These are phyloP conservation scores for Vidua macroura DNA, from an alignment of 2,113 vertebrate genomes.

Conservation along the genomic window DNA sequence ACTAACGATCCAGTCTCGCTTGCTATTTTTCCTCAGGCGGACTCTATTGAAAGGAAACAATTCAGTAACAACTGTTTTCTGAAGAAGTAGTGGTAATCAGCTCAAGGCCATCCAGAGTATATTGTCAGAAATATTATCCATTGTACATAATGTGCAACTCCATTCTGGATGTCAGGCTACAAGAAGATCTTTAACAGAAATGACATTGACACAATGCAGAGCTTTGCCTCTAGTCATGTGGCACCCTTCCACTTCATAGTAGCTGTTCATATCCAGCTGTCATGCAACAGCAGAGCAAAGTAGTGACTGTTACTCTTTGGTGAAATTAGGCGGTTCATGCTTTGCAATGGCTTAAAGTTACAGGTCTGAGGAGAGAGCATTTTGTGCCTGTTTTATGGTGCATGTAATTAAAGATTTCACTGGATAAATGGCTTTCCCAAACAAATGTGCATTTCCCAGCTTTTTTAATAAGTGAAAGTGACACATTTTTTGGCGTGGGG, in stretches of 20 bases:
- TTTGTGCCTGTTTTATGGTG: constrained; percentile 43
- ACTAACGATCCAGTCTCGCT: background rate
- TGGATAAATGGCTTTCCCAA: constrained; percentile 13
- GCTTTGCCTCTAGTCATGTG: constrained; percentile 39
- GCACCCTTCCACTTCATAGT: background rate
- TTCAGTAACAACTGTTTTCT: constrained; percentile 50
- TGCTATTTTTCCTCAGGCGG: constrained; percentile 26
- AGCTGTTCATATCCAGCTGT: constrained; percentile 38
- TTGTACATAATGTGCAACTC: background rate
- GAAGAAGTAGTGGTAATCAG: constrained; percentile 11
- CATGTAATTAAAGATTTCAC: constrained; percentile 50
- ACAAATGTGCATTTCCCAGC: background rate
- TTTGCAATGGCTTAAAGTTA: constrained; percentile 11
- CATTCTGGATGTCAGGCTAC: constrained; percentile 7
- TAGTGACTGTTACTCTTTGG: background rate
- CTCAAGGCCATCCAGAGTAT: constrained; percentile 42
- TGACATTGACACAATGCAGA: constrained; percentile 27
- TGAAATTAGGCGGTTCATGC: background rate
- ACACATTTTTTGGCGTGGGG: background rate
- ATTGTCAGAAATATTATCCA: constrained; percentile 29
- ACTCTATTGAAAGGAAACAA: constrained; percentile 19
- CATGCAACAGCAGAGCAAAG: background rate
- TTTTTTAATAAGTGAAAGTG: constrained; percentile 21
- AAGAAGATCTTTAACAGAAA: constrained; percentile 18
- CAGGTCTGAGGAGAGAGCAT: constrained; percentile 17